Evolutionary conservation across 1,140 invertebrate species (phyloP), one percentile per base, ranked within the genome.

Genomic region (Daktulosphaira vitifoliae): DNA sequence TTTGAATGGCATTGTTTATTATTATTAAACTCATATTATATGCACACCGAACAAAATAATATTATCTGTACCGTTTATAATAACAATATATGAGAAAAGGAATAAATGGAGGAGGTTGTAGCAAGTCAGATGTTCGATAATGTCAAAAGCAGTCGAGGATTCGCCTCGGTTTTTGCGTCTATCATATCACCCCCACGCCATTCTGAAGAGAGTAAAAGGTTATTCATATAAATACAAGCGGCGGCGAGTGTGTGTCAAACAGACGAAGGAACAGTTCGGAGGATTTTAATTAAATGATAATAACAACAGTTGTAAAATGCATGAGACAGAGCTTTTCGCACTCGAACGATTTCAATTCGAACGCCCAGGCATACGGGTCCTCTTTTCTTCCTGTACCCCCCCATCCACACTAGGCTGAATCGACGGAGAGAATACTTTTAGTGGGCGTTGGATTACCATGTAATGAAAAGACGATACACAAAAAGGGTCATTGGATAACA

Each of bases 221-320:
- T 59, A 26, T 26, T 25, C 38, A 20, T n/a, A 18, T 20, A 9
- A 5, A 8, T 37, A 51, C 26, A 51, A 51, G 33, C n/a, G 33
- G 3, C 33, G 13, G 42, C 18, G 56, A 15, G 25, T 20, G 42
- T 62, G 42, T 48, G 56, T 62, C 56, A 62, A 62, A 62, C 56
- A 33, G 56, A 48, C 56, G 42, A 62, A 62, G 56, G 42, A 48
- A 62, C 42, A 62, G 56, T 62, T 62, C 42, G 42, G 56, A 62
- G 56, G 56, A 62, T 62, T 62, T 62, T 62, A 62, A 62, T 62
- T 62, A 62, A 62, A 62, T 62, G 56, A 62, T 62, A 62, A 62
- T 62, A 62, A 62, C 56, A 62, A 62, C 56, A 62, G 56, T 62
- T 62, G 56, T 62, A 62, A 62, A 62, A 62, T 22, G 56, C 42